phyloP scores from a whole-genome alignment of 2,888 invertebrate genomes.

The Lasioglossum oenotherae region DNA sequence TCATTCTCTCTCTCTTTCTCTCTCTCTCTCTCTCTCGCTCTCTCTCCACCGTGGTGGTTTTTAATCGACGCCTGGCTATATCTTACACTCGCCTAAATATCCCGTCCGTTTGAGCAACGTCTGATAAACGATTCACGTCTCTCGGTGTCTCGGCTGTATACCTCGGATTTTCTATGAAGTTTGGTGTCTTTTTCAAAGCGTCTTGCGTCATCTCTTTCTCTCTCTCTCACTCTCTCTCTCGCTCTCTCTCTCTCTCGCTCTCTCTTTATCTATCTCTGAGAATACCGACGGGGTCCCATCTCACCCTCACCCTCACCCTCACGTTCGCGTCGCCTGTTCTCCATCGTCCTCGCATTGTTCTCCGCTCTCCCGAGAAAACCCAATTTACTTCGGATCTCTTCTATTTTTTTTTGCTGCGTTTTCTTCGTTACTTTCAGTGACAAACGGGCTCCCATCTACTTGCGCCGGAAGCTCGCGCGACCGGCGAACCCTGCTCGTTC shows the following conservation, averaged over 20 bases:
- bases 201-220: background rate
- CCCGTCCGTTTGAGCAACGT: conserved; percentile 35
- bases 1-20: background rate
- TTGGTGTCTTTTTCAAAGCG: conserved; percentile 1
- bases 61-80: background rate
- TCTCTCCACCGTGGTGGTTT: background rate
- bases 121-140: conserved; percentile 22
- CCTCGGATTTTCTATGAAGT: conserved; percentile 8
- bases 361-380: conserved; percentile 24
- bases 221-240: too few relatives aligned
- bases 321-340: background rate
- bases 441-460: conserved; percentile 72
- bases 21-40: background rate
- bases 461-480: conserved; percentile 46
- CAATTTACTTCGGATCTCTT: conserved; percentile 25
- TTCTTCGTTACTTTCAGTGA: conserved; percentile 73
- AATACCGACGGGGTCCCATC: conserved; percentile 6
- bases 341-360: background rate
- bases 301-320: background rate
- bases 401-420: background rate
- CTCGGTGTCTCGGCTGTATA: background rate
- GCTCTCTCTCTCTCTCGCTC: background rate
- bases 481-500: background rate
- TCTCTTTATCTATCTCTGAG: background rate
- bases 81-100: background rate